Conservation (phyloP, 35 echinoderm and acorn worm species). For the Nesometra sesokonis region DNA sequence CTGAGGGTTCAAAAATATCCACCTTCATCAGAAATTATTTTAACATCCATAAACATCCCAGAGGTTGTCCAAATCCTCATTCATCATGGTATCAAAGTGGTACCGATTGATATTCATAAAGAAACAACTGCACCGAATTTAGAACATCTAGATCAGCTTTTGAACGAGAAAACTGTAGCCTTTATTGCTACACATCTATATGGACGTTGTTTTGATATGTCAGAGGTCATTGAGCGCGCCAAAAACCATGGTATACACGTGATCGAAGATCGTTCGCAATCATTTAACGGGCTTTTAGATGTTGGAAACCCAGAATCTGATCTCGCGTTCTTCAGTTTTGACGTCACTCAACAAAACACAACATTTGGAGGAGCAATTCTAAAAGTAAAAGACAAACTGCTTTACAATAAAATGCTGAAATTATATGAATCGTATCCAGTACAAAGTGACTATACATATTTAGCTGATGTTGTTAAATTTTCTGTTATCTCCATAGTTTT, state of each 20-base stretch:
- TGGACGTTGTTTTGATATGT: slow-evolving; percentile 53
- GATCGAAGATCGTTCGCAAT: slow-evolving; percentile 77
- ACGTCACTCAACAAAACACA: slow-evolving; percentile 49
- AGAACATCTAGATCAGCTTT: slow-evolving; percentile 40
- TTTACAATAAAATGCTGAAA: slow-evolving; percentile 48
- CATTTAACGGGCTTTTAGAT: slow-evolving; percentile 43
- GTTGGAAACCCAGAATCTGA: slow-evolving; percentile 63
- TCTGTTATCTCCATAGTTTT: slow-evolving; percentile 23
- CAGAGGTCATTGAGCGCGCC: slow-evolving; percentile 50
- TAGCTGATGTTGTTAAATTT: slow-evolving; percentile 58
- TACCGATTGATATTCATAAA: slow-evolving; percentile 48
- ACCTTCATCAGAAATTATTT: slow-evolving; percentile 64
- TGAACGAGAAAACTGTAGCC: slow-evolving; percentile 65
- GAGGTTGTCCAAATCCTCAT: slow-evolving; percentile 53
- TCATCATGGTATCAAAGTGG: slow-evolving; percentile 67
- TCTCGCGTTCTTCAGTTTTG: slow-evolving; percentile 81
- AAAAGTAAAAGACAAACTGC: slow-evolving; percentile 40
- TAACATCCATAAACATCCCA: slow-evolving; percentile 81
- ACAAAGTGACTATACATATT: slow-evolving; percentile 30
- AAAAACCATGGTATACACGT: slow-evolving; percentile 42
- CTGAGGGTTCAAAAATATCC: slow-evolving; percentile 68
- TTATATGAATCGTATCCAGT: slow-evolving; percentile 62
- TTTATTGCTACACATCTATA: slow-evolving; percentile 82
- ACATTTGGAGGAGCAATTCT: slow-evolving; percentile 79
- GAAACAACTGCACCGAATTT: slow-evolving; percentile 52